A percentile compares a stretch with the other conserved stretches of the same genome.
Evolutionary conservation across 2,797 vertebrate species (phyloP).

Genomic region (Pogonophryne albipinna): DNA sequence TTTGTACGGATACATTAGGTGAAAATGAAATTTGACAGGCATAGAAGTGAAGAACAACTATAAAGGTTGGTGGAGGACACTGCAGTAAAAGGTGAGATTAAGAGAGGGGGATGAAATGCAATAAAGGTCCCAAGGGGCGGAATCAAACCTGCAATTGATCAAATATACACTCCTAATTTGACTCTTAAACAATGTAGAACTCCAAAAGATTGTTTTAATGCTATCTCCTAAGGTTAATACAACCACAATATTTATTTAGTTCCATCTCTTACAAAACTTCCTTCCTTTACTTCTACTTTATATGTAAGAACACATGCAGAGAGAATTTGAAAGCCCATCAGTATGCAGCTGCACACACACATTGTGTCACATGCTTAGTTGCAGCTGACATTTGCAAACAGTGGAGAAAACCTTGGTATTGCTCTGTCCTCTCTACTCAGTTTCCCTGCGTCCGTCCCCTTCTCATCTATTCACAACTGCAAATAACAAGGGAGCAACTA

Average conservation of each 20-base stretch:
- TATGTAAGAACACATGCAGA: neutral
- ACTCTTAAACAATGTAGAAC: neutral
- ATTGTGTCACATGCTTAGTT: conserved; percentile 25
- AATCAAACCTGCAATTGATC: no score
- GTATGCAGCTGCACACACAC: conserved; percentile 1
- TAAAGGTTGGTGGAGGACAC: no score
- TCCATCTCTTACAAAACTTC: neutral
- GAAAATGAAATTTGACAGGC: no score
- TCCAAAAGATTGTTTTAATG: neutral
- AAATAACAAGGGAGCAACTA: conserved; percentile 5
- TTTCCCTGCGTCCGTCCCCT: conserved; percentile 27
- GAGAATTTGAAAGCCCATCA: neutral
- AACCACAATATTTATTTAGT: neutral
- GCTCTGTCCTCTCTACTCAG: conserved; percentile 25
- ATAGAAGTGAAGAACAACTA: no score
- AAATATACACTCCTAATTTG: no score
- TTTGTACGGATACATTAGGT: no score
- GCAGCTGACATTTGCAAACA: conserved; percentile 27
- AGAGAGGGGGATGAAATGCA: no score
- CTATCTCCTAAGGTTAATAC: neutral
- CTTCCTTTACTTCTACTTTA: neutral
- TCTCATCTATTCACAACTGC: conserved; percentile 23
- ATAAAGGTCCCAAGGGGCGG: no score
- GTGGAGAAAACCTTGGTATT: conserved; percentile 27
- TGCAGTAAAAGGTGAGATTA: no score